Evolutionary conservation across 2,797 vertebrate genomes (phyloP), one percentile per base, ranked within the genome.

Genomic region (Spinus olivaceus): DNA sequence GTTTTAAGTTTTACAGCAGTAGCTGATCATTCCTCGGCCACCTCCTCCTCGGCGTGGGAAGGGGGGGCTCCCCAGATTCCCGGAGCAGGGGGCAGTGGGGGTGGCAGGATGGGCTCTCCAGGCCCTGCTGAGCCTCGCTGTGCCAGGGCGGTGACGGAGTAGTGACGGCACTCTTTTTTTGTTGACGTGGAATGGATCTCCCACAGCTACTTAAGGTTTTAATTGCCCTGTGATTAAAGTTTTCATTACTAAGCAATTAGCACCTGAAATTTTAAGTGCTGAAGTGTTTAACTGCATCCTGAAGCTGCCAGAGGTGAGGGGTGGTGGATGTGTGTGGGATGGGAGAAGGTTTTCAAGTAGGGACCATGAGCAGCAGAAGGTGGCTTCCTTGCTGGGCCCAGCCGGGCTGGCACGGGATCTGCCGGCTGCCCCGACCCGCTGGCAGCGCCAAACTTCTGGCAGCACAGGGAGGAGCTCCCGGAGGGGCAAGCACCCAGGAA

Each of bases 171-270:
- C 57, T 81, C 74, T 63, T 72, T 85, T 94, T 80, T 92, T 95
- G 92, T 93, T 96, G 95, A 95, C 86, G 63, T 81, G 93, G 93
- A 96, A 96, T 92, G 78, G 93, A 96, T 97, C 96, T 96, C 96
- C 94, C 94, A 97, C 93, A 93, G 94, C 94, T 95, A 94, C 89
- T 96, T 96, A 95, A 88, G 92, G 95, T 95, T 95, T 96, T 96
- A 97, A 96, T 95, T 95, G 94, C 95, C 91, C 81, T 95, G 95
- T 97, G 95, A 97, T 96, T 97, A 97, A 95, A 96, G 92, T 97
- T 97, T 96, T 97, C 95, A 96, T 97, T 97, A 96, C 95, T 96
- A 92, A 96, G 95, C 93, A 97, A 97, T 97, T 97, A 97, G 96
- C 95, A 95, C 93, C 94, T 94, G 96, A 96, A 95, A 96, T 94